Conservation (phyloP, 2,113 vertebrate genomes). For the Peucedramus taeniatus region DNA sequence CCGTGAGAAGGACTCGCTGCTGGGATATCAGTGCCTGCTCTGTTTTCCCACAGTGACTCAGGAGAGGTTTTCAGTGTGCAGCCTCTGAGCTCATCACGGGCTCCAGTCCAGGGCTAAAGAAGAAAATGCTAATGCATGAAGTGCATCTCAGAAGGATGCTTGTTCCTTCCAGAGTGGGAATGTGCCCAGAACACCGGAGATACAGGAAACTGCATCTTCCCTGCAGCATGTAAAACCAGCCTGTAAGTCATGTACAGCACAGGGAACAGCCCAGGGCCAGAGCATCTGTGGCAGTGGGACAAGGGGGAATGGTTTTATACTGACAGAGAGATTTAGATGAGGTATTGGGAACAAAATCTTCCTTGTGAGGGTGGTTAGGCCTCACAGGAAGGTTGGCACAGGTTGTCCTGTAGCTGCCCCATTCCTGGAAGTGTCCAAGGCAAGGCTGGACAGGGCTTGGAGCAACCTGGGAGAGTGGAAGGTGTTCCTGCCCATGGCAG, state of each 20-base stretch:
- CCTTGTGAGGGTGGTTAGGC: neutral
- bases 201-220: neutral
- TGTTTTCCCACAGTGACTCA: neutral
- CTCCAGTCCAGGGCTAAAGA: neutral
- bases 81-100: neutral
- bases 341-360: neutral
- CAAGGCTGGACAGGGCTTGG: neutral
- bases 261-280: neutral
- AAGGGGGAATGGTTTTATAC: neutral
- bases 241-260: neutral
- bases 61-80: neutral
- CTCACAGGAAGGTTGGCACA: no score
- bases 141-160: neutral
- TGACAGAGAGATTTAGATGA: neutral
- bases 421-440: neutral
- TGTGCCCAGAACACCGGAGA: neutral
- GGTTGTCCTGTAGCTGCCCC: neutral
- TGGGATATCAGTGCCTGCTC: neutral
- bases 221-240: neutral
- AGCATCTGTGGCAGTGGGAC: neutral
- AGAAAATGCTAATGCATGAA: neutral
- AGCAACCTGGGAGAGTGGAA: neutral
- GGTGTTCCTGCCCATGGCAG: neutral
- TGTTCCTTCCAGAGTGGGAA: neutral
- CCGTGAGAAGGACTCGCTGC: neutral